Evolutionary conservation across 2,113 vertebrate species (phyloP), one percentile per base, ranked within the genome.

Genomic region (Athene noctua): DNA sequence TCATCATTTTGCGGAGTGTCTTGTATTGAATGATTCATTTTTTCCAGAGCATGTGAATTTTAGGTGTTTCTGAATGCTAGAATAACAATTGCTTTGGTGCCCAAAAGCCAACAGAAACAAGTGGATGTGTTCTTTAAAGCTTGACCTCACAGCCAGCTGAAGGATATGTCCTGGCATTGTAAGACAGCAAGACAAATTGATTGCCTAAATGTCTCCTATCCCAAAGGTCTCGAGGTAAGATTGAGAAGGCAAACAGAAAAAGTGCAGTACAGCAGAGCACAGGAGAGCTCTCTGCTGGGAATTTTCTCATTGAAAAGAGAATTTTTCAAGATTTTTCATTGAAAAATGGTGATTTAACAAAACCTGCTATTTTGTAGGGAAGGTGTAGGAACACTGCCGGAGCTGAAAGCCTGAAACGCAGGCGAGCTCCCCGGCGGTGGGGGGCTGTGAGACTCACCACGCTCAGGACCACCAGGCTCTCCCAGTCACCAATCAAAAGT

Each of bases 401-500:
- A 40, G 34, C 71, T 42, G 16, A 29, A 34, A 46, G n/a, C n/a
- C 55, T 58, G 44, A 68, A 40, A 38, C 0, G 2, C 79, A 46
- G 54, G 27, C 16, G 34, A 42, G 49, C n/a, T 54, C 11, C 25
- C n/a, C 1, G 0, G 44, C 4, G 1, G 15, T 12, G 16, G 34
- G 29, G 8, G 21, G 26, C 22, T 61, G 19, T 47, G 57, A 34
- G n/a, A 6, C 10, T 47, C 49, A 20, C 15, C 36, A 4, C 3
- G 2, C 51, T 51, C 36, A 7, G 52, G 77, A 32, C 9, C 27
- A 14, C 21, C 36, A 15, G 34, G 18, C n/a, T n/a, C 13, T 51
- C 61, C 44, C 54, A 18, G 27, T 20, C 38, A 44, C 46, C 34
- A 27, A 34, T 27, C 22, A 22, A 11, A 59, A 46, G 10, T 13